Evolutionary conservation across 2,888 invertebrate species (phyloP), one percentile per base, ranked within the genome.

Genomic region (Mimachlamys varia): DNA sequence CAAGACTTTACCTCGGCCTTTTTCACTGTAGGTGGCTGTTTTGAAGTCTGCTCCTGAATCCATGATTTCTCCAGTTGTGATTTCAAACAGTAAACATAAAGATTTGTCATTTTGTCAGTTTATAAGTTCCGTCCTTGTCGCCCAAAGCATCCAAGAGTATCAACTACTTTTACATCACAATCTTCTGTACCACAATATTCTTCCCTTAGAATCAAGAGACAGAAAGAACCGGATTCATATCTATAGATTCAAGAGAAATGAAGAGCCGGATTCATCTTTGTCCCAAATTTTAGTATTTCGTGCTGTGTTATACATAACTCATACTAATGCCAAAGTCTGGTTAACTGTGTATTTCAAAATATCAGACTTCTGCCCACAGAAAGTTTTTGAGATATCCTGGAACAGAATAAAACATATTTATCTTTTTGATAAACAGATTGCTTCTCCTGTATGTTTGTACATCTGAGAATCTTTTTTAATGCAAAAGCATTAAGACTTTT

Each of bases 21-120:
- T 76, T 76, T 76, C 22, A 76, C 27, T 33, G n/a, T n/a, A n/a
- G 76, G 76, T 33, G 27, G 2, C 12, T 27, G 76, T 76, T 76
- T 76, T 33, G 76, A 76, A 76, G 76, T 76, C 76, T 76, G 76
- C 19, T 90, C 90, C 27, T 88, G 88, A 27, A 55, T 87, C 90
- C 90, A 90, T 53, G 89, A 89, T 55, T 89, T 89, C 55, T 89
- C 90, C n/a, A 90, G 88, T 33, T 88, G 89, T 15, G 90, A 90
- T 62, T 89, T 89, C 89, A 90, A 38, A 89, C 62, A 90, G 37
- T 89, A 76, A n/a, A 90, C 90, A 89, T 90, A 90, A 7, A 90
- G 44, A 90, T 87, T 88, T 22, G 90, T 89, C 90, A 90, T 90
- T 37, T 58, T 88, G 27, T 33, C 76, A 15, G 12, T 76, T 27